Conservation (phyloP, 2,888 invertebrate species). For the Sarcophaga variegata region DNA sequence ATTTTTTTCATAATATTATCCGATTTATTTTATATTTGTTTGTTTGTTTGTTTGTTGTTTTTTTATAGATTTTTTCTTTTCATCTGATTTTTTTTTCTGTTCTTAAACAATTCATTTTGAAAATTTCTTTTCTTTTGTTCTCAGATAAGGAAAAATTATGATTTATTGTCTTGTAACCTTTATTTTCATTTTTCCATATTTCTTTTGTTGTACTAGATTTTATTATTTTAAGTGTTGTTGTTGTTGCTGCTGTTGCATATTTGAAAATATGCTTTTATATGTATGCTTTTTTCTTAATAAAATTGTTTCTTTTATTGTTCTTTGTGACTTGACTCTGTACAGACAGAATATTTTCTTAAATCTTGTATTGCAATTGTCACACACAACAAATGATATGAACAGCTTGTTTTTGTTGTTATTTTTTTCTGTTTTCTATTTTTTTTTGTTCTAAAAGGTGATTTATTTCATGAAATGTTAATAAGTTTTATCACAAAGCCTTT, state of each 20-base stretch:
- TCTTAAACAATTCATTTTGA: not conserved
- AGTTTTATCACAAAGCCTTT: not conserved
- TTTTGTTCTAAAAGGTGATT: constrained; percentile 1
- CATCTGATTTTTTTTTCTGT: not conserved
- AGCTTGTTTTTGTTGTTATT: not conserved
- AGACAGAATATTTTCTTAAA: constrained; percentile 24
- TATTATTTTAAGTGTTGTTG: constrained; percentile 34
- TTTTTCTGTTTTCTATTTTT: not conserved
- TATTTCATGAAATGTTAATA: constrained; percentile 1
- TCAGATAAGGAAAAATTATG: constrained; percentile 66
- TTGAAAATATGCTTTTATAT: too few species aligned
- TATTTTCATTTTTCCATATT: constrained; percentile 18
- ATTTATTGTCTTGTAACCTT: constrained; percentile 66
- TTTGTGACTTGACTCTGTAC: constrained; percentile 6
- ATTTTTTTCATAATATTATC: constrained; percentile 25
- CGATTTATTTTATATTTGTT: constrained; percentile 21
- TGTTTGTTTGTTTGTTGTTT: constrained; percentile 1
- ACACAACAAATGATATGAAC: not conserved
- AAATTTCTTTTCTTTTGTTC: constrained; percentile 54
- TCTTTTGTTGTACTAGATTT: constrained; percentile 44
- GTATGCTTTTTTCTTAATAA: not conserved
- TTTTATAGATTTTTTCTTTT: not conserved
- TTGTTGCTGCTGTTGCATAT: not conserved
- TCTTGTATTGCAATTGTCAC: not conserved
- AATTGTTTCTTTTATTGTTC: not conserved